Evolutionary conservation across 2,113 vertebrate genomes (phyloP).

Genomic region (Ranitomeya imitator): DNA sequence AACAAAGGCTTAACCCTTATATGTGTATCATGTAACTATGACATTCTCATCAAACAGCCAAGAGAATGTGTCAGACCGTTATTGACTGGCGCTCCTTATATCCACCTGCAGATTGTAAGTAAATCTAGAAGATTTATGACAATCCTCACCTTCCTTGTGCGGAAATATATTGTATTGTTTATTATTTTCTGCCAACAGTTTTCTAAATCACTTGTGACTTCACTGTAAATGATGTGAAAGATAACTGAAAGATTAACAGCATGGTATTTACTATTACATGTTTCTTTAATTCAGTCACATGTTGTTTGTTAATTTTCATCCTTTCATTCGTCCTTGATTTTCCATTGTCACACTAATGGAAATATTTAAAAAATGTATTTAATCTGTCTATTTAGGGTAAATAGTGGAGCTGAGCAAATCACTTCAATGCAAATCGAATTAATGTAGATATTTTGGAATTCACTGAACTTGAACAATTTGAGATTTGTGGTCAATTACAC

Average conservation of each 20-base stretch:
- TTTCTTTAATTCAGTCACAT: background rate
- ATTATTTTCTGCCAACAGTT: background rate
- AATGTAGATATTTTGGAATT: too few species aligned
- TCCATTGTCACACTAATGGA: too few species aligned
- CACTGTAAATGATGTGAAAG: background rate
- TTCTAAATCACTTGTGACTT: background rate
- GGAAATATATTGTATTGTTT: slow-evolving; percentile 25
- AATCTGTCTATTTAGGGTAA: too few species aligned
- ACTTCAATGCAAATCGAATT: too few species aligned
- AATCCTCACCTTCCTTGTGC: background rate
- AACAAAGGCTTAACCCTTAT: slow-evolving; percentile 21
- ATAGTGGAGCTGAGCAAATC: too few species aligned
- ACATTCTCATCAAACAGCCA: slow-evolving; percentile 8
- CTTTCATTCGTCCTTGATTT: too few species aligned
- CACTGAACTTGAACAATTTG: too few species aligned
- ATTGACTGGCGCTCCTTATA: background rate
- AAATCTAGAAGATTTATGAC: background rate
- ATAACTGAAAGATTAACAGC: background rate
- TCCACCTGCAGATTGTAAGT: background rate
- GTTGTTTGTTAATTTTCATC: too few species aligned
- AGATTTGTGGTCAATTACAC: too few species aligned
- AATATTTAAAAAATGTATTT: too few species aligned
- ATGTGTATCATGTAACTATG: background rate
- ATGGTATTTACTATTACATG: background rate
- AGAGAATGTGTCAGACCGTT: background rate